phyloP scores from a whole-genome alignment of 1,140 invertebrate species.

The Brachionus manjavacas region DNA sequence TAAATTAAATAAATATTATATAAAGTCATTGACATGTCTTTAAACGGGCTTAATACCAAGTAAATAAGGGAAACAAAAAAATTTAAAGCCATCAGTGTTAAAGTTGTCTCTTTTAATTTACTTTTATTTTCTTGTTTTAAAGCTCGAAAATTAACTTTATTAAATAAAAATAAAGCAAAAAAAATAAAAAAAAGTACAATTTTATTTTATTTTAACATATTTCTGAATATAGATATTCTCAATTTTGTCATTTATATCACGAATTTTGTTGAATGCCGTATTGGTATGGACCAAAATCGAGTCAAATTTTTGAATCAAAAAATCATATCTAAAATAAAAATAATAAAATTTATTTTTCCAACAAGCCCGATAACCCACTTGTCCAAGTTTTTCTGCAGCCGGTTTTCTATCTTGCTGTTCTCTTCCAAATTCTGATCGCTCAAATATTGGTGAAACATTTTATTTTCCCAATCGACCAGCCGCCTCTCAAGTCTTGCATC shows the following conservation, averaged over 20 bases:
- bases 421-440: not conserved
- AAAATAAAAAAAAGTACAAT: too few relatives aligned
- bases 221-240: not conserved
- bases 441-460: not conserved
- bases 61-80: too few relatives aligned
- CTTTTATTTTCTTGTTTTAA: too few relatives aligned
- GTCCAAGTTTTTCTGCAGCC: not conserved
- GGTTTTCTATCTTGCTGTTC: not conserved
- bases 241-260: not conserved
- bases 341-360: not conserved
- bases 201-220: not conserved
- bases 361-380: not conserved
- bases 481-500: not conserved
- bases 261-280: not conserved
- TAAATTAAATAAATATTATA: too few relatives aligned
- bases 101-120: too few relatives aligned
- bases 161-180: too few relatives aligned
- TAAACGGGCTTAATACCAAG: too few relatives aligned
- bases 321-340: slow-evolving; percentile 11
- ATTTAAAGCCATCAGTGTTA: too few relatives aligned
- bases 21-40: too few relatives aligned
- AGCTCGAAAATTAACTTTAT: too few relatives aligned
- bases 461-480: slow-evolving; percentile 8
- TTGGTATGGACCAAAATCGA: not conserved
- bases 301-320: slow-evolving; percentile 13